phyloP scores from a whole-genome alignment of 2,797 vertebrate genomes.

The Coluber constrictor region DNA sequence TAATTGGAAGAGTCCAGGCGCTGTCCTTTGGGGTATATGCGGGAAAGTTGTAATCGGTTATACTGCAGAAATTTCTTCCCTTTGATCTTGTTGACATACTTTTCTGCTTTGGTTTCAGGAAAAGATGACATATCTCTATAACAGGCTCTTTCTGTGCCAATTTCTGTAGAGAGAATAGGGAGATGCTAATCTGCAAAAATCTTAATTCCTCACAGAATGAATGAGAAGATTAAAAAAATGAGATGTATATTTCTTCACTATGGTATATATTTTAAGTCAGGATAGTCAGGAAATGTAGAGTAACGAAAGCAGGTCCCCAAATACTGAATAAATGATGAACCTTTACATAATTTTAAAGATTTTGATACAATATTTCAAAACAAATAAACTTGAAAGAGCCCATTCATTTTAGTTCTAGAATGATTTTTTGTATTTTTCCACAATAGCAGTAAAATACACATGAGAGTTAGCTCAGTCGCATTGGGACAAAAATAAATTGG shows the following conservation, averaged over 20 bases:
- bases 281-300: not conserved
- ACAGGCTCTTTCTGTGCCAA: conserved; percentile 93
- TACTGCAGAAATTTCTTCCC: conserved; percentile 98
- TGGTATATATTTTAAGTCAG: not conserved
- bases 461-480: not conserved
- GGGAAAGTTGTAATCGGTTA: conserved; percentile 94
- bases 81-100: conserved; percentile 93
- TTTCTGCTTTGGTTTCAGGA: conserved; percentile 97
- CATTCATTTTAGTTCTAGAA: not conserved
- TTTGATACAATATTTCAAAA: not conserved
- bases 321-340: not conserved
- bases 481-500: not conserved
- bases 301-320: not conserved
- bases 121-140: conserved; percentile 99
- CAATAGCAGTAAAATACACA: not conserved
- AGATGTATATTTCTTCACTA: not conserved
- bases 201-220: not conserved
- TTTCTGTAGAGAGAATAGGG: conserved; percentile 74
- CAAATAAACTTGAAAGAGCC: not conserved
- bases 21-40: conserved; percentile 97
- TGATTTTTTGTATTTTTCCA: not conserved
- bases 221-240: not conserved
- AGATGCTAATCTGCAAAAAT: not conserved
- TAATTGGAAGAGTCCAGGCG: conserved; percentile 98
- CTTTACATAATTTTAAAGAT: not conserved